Base-by-base conservation (phyloP, 2,888 invertebrate genomes). In the Megaustenia siamemsis region DNA sequence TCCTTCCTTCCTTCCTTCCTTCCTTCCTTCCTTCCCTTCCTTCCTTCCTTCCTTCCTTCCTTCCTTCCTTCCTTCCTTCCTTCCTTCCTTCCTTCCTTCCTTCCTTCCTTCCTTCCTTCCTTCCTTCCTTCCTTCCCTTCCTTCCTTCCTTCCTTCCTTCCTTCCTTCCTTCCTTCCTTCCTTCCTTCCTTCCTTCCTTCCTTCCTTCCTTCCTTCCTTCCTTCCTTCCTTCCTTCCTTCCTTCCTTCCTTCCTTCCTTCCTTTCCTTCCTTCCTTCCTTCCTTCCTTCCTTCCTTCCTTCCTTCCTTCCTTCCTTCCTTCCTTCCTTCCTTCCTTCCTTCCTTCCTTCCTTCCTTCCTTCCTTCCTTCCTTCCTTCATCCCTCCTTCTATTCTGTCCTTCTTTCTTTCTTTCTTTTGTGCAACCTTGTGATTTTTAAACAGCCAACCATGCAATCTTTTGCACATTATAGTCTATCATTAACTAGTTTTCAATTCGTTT, bases 361-460 rank as follows among this genome's bases (percentile, higher is more conserved):
- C n/a, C n/a, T 15, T n/a, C 24, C n/a, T 18, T n/a, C 24, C 45
- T 38, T 49, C 24, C 45, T 43, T n/a, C 21, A n/a, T 18, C n/a
- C 28, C n/a, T 2, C 28, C 24, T n/a, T 43, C n/a, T 5, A 5
- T 38, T 21, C 15, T 68, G 32, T 68, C 3, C 56, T 40, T 78
- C 56, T 78, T 40, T 60, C 12, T 78, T 21, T 78, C 2, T 35
- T n/a, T n/a, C n/a, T n/a, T n/a, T n/a, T n/a, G n/a, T n/a, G n/a
- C n/a, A n/a, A n/a, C n/a, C n/a, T n/a, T n/a, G n/a, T n/a, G n/a
- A n/a, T n/a, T n/a, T n/a, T n/a, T n/a, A n/a, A n/a, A n/a, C n/a
- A n/a, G n/a, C n/a, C n/a, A n/a, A n/a, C n/a, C n/a, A n/a, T n/a
- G n/a, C n/a, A n/a, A n/a, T n/a, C n/a, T n/a, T n/a, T n/a, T n/a